Percentiles rank a stretch among this genome's conserved stretches.
These are phyloP conservation scores for Drosophila kepulauana DNA, from an alignment of 1,140 invertebrate species.

Conservation along the genomic window DNA sequence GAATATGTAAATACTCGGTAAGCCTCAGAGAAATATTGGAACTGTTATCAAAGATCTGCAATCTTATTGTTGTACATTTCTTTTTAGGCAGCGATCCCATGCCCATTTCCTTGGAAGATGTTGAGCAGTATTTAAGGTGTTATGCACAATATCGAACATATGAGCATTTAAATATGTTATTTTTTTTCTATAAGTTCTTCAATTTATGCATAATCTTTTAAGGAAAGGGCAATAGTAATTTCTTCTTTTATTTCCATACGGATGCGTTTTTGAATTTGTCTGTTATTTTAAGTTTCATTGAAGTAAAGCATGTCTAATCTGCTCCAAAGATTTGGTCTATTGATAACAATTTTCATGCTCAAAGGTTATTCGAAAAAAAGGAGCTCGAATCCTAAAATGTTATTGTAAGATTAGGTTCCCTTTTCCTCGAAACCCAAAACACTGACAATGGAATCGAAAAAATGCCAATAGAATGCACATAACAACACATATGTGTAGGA, in stretches of 20 bases:
- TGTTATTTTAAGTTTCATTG: conserved; percentile 37
- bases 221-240: background rate
- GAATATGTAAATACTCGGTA: no score
- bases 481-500: conserved; percentile 35
- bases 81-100: background rate
- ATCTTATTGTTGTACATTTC: background rate
- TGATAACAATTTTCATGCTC: conserved; percentile 76
- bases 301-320: conserved; percentile 17
- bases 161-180: conserved; percentile 7
- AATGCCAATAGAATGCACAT: conserved; percentile 54
- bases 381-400: conserved; percentile 67
- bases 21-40: background rate
- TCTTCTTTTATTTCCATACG: conserved; percentile 10
- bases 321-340: conserved; percentile 55
- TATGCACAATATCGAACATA: conserved; percentile 1
- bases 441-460: conserved; percentile 57
- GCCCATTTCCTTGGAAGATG: background rate
- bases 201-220: conserved; percentile 15
- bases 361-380: conserved; percentile 70
- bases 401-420: conserved; percentile 74
- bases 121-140: background rate
- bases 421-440: conserved; percentile 57
- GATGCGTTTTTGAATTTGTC: background rate
- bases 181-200: conserved; percentile 3
- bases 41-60: background rate